Conservation (phyloP, 2,113 vertebrate species). For the Lepus europaeus region DNA sequence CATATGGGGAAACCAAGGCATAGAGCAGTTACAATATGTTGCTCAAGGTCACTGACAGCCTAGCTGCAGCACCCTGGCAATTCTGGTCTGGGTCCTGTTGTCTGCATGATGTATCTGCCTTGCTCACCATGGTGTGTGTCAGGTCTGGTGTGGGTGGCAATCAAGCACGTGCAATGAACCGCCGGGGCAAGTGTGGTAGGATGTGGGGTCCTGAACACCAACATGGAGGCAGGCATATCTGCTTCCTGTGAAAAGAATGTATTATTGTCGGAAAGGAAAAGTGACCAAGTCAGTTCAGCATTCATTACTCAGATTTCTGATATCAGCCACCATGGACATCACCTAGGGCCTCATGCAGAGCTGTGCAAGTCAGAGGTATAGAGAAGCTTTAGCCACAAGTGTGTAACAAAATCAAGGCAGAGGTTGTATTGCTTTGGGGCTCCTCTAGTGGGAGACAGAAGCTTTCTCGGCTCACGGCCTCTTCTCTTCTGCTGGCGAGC, state of each 20-base stretch:
- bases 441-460: neutral
- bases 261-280: neutral
- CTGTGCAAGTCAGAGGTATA: neutral
- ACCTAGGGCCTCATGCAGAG: neutral
- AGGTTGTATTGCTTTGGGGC: neutral
- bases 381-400: neutral
- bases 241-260: neutral
- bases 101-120: neutral
- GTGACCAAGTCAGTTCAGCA: no score
- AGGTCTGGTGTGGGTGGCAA: neutral
- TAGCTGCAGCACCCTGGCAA: accelerated
- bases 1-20: neutral
- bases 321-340: neutral
- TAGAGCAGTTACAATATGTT: neutral
- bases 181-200: neutral
- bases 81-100: neutral
- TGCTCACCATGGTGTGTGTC: neutral
- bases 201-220: neutral
- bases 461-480: neutral
- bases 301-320: neutral
- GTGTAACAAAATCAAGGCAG: neutral
- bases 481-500: neutral
- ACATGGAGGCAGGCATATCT: neutral
- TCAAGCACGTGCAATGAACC: neutral
- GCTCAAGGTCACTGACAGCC: neutral